These are phyloP conservation scores for Rugalucina vietnamica DNA, from an alignment of 2,888 invertebrate species.

Conservation along the genomic window DNA sequence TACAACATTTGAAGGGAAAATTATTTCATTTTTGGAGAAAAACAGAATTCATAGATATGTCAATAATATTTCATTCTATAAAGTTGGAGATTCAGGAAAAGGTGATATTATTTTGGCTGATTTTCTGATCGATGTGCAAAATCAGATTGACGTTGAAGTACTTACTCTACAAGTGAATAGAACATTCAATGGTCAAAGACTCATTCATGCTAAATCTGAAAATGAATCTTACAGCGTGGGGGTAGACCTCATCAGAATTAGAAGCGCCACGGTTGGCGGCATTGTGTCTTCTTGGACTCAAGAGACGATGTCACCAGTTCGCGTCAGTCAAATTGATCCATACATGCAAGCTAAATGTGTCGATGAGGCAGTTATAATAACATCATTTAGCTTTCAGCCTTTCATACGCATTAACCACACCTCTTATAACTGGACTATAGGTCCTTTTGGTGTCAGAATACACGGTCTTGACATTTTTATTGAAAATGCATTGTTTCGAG, in stretches of 20 bases:
- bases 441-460: constrained; percentile 14
- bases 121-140: too few relatives aligned
- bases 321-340: neutral
- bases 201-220: too few relatives aligned
- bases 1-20: neutral
- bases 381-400: neutral
- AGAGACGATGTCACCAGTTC: neutral
- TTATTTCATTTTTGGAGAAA: neutral
- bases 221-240: too few relatives aligned
- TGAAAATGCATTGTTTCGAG: neutral
- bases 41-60: neutral
- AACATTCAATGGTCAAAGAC: too few relatives aligned
- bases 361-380: neutral
- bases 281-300: neutral
- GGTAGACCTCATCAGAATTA: too few relatives aligned
- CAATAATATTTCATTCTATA: neutral
- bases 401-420: constrained; percentile 6
- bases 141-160: too few relatives aligned
- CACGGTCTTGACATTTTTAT: neutral
- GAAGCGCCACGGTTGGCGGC: neutral
- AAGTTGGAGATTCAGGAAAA: too few relatives aligned
- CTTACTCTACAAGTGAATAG: too few relatives aligned
- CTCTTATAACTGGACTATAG: neutral
- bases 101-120: too few relatives aligned
- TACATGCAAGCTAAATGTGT: neutral